Percentiles rank a stretch among this genome's conserved stretches.
Conservation (phyloP, 1,140 invertebrate genomes). For the Zophobas atratus region DNA sequence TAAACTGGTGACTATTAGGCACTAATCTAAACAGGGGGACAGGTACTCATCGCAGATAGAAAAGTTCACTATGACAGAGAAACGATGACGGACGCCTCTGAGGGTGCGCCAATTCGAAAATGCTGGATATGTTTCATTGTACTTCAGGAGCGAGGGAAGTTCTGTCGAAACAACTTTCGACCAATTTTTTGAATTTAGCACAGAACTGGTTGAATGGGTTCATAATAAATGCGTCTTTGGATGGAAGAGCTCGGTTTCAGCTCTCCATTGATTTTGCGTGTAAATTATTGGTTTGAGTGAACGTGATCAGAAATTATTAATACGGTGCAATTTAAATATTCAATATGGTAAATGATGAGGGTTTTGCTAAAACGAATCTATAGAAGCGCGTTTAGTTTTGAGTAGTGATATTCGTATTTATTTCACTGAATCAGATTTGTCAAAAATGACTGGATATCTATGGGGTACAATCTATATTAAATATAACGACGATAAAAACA, state of each 20-base stretch:
- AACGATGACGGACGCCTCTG: no score
- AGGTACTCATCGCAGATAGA: no score
- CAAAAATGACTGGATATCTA: slow-evolving; percentile 26
- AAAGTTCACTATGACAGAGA: no score
- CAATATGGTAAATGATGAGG: slow-evolving; percentile 1
- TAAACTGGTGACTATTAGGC: no score
- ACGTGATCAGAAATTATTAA: slow-evolving; percentile 17
- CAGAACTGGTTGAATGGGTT: not conserved
- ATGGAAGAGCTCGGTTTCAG: not conserved
- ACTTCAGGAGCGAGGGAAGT: no score
- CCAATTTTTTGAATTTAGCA: not conserved
- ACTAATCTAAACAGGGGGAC: no score
- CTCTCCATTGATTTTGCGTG: not conserved
- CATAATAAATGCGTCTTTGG: not conserved
- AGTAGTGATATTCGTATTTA: not conserved
- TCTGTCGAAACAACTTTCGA: no score
- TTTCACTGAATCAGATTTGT: slow-evolving; percentile 25
- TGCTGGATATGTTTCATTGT: no score
- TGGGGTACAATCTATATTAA: slow-evolving; percentile 32
- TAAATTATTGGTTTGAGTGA: slow-evolving; percentile 1
- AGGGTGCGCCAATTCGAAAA: no score
- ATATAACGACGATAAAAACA: slow-evolving; percentile 36
- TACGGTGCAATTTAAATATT: slow-evolving; percentile 12
- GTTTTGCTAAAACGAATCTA: not conserved
- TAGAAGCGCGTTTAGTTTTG: not conserved